Evolutionary conservation across 2,888 invertebrate species (phyloP).

Genomic region (Ramazzottius varieornatus): DNA sequence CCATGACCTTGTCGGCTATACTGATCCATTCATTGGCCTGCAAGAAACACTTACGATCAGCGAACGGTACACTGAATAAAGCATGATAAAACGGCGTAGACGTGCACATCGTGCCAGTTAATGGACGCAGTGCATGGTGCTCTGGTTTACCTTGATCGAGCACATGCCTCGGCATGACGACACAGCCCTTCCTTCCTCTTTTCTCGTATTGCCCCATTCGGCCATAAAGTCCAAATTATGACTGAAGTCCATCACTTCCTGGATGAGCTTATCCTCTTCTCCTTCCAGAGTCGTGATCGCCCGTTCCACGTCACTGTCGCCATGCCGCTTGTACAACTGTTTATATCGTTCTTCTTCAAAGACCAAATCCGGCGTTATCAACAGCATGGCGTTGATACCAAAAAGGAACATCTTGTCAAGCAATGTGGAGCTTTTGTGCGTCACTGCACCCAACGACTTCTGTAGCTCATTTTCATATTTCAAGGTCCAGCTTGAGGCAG

Average conservation of each 20-base stretch:
- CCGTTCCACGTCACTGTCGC: too few relatives aligned
- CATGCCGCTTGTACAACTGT: background rate
- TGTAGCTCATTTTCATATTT: background rate
- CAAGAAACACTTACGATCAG: background rate
- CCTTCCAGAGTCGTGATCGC: too few relatives aligned
- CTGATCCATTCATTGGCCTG: background rate
- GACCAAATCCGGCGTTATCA: background rate
- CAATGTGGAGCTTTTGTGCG: background rate
- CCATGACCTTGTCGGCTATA: background rate
- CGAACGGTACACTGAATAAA: background rate
- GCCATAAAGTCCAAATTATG: background rate
- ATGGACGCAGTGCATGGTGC: too few relatives aligned
- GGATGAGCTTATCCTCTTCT: too few relatives aligned
- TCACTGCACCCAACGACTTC: background rate
- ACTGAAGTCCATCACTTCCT: background rate
- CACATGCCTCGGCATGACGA: too few relatives aligned
- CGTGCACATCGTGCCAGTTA: too few relatives aligned
- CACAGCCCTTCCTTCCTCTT: too few relatives aligned
- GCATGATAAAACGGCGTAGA: too few relatives aligned
- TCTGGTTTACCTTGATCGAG: too few relatives aligned
- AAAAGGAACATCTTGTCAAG: background rate
- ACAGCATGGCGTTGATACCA: background rate
- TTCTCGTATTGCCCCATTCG: too few relatives aligned
- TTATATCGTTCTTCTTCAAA: background rate
- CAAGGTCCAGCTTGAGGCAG: background rate